These are phyloP conservation scores for Opisthograptis luteolata DNA, from an alignment of 2,888 invertebrate species.

Conservation along the genomic window DNA sequence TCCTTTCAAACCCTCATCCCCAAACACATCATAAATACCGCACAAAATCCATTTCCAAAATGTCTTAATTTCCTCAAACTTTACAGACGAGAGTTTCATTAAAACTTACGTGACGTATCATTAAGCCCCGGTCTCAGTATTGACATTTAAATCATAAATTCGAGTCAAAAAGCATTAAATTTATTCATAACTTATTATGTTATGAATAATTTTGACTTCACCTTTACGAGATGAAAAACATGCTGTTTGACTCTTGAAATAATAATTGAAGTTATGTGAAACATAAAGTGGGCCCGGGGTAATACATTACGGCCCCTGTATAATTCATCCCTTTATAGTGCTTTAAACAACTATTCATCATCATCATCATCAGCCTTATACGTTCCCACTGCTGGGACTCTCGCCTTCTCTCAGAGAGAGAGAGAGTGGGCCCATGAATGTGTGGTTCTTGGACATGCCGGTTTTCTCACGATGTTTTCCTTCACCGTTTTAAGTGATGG, in stretches of 20 bases:
- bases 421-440: too few species aligned
- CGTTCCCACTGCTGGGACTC: too few species aligned
- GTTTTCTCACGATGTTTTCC: too few species aligned
- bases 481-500: too few species aligned
- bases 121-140: constrained; percentile 75
- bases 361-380: too few species aligned
- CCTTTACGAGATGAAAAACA: background rate
- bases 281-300: too few species aligned
- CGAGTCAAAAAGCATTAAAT: constrained; percentile 74
- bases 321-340: too few species aligned
- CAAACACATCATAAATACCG: constrained; percentile 42
- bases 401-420: too few species aligned
- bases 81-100: constrained; percentile 78
- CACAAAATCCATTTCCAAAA: constrained; percentile 66
- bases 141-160: constrained; percentile 77
- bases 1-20: constrained; percentile 32
- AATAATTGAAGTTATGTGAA: too few species aligned
- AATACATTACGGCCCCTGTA: too few species aligned
- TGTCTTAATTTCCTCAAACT: constrained; percentile 70
- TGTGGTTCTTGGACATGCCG: too few species aligned
- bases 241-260: background rate
- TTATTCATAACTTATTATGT: constrained; percentile 67
- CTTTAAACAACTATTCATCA: too few species aligned
- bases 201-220: constrained; percentile 63
- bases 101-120: constrained; percentile 82